Base-by-base conservation (phyloP, 1,140 invertebrate genomes). In the Orchestia grillus region DNA sequence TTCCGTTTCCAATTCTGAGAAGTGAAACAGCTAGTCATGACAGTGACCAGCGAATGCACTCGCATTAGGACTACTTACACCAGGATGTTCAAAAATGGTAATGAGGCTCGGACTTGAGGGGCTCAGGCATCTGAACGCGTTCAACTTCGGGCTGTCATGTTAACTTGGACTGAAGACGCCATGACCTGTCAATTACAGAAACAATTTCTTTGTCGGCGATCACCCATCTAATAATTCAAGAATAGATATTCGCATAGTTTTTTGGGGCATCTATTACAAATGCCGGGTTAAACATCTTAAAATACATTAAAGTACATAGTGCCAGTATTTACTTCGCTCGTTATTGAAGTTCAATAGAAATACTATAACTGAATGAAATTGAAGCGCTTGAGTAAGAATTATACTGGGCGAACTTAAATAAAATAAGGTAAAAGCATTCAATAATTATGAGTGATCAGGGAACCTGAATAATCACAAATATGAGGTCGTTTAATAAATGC, bases 1-100 rank as follows among this genome's bases (percentile, higher is more conserved):
- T 90, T 90, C 88, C 42, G 88, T 90, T 90, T 90, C 41, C 15
- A 16, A 90, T 90, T 90, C 88, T 90, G 0, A 43, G 88, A 90
- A 90, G 15, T 90, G 41, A 90, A 90, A 41, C 16, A 11, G 28
- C 88, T 90, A 43, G 88, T 90, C 88, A 90, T 90, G 4, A 23
- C n/a, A 42, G 36, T 41, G 62, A 77, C 62, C 62, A 36, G 15
- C 62, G 36, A 77, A 77, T 36, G 11, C 62, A 77, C 62, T 77
- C 62, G 28, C 62, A 77, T 77, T 36, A 77, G 36, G 62, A 77
- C 62, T 77, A 77, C 11, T 77, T 77, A 77, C 36, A 77, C 28
- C 62, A 77, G 62, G 62, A 77, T 8, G 15, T 77, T 77, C 36
- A 36, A 77, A 77, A 77, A 1, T 36, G 28, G 62, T 36, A 77